These are phyloP conservation scores for Ibycter americanus DNA, from an alignment of 2,797 vertebrate genomes.

Conservation along the genomic window DNA sequence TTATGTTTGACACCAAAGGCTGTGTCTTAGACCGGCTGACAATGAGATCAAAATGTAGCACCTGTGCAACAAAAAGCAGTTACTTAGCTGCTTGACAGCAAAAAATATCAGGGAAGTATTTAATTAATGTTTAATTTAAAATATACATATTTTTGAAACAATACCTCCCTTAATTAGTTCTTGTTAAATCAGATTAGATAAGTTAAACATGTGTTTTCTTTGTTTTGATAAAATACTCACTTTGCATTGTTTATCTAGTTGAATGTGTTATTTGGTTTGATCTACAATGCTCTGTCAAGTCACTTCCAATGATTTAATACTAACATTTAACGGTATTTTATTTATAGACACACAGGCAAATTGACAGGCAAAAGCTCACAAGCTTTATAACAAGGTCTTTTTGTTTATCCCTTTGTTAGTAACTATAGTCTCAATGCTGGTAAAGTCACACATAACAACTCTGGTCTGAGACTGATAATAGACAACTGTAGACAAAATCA, in stretches of 20 bases:
- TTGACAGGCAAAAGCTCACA: background rate
- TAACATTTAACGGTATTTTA: background rate
- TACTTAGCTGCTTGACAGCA: background rate
- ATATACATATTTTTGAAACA: background rate
- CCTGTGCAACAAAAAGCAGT: background rate
- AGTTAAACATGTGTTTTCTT: background rate
- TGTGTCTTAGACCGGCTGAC: background rate
- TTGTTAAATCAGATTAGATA: background rate
- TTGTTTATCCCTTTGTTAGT: background rate
- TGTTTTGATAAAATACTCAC: background rate
- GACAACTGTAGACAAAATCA: background rate
- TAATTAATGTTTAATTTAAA: background rate
- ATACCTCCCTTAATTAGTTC: background rate
- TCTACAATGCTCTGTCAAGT: background rate
- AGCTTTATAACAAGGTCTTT: background rate
- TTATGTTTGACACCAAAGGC: rapidly evolving
- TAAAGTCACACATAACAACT: background rate
- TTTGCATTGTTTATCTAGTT: background rate
- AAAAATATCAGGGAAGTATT: background rate
- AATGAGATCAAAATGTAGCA: background rate
- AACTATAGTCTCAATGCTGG: background rate
- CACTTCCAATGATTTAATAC: background rate
- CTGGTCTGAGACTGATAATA: background rate
- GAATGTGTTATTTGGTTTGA: background rate
- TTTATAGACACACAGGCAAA: background rate